phyloP scores from a whole-genome alignment of 1,140 invertebrate genomes.

The Bombus consobrinus region DNA sequence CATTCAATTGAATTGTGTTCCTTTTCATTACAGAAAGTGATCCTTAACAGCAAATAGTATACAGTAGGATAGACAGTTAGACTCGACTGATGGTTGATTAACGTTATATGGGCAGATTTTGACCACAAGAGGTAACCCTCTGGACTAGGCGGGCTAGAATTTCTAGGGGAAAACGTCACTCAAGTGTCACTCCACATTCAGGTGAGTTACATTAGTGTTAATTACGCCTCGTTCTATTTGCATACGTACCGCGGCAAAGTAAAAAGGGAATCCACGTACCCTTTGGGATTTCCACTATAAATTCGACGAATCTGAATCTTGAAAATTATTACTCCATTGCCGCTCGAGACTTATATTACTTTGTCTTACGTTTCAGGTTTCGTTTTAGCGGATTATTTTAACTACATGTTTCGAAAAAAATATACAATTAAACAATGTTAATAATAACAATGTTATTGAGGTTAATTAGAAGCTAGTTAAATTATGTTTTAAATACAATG shows the following conservation, averaged over 20 bases:
- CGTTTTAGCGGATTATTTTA: no score
- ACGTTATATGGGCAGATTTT: slow-evolving; percentile 25
- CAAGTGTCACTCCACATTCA: slow-evolving; percentile 12
- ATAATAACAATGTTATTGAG: no score
- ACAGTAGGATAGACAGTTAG: background rate
- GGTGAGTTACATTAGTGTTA: slow-evolving; percentile 29
- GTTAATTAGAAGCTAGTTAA: background rate
- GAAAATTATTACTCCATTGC: background rate
- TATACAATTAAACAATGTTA: no score
- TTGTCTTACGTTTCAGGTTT: background rate
- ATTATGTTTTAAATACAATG: background rate
- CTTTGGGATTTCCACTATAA: background rate
- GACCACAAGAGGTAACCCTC: slow-evolving; percentile 1
- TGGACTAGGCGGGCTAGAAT: background rate
- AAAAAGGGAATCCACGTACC: background rate
- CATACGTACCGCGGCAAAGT: background rate
- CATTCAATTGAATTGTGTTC: background rate
- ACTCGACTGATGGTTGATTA: slow-evolving; percentile 5
- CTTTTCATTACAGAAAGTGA: background rate
- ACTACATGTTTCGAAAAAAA: background rate
- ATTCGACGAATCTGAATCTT: background rate
- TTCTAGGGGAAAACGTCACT: slow-evolving; percentile 27
- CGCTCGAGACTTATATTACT: background rate
- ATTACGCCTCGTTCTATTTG: slow-evolving; percentile 18
- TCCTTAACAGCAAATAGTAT: background rate